A percentile compares a stretch with the other conserved stretches of the same genome.
These are phyloP conservation scores for Leguminivora glycinivorella DNA, from an alignment of 1,140 invertebrate species.

Conservation along the genomic window DNA sequence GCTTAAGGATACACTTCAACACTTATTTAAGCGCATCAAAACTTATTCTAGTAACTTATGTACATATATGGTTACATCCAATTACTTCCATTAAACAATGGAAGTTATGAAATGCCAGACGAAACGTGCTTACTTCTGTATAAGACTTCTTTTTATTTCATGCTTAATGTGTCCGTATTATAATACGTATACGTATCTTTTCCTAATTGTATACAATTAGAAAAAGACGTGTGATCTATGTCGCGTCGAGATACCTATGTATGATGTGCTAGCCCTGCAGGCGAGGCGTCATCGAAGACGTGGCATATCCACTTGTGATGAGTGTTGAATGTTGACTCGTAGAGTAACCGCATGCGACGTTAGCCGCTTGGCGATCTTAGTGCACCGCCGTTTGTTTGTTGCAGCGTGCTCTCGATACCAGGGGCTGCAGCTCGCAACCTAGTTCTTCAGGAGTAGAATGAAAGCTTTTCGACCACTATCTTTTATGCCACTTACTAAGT, in stretches of 20 bases:
- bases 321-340: constrained; percentile 30
- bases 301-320: constrained; percentile 31
- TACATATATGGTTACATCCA: no score
- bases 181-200: no score
- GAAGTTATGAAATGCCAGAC: no score
- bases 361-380: constrained; percentile 62
- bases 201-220: no score
- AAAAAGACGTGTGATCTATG: no score
- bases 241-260: no score
- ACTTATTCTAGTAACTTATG: no score
- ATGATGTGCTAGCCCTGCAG: no score
- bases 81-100: no score
- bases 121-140: background rate
- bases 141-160: background rate
- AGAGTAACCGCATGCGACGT: constrained; percentile 50
- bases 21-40: no score
- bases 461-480: constrained; percentile 41
- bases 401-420: constrained; percentile 68
- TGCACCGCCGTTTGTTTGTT: constrained; percentile 76
- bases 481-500: constrained; percentile 24
- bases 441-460: constrained; percentile 58
- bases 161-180: no score
- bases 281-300: constrained; percentile 29
- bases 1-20: no score
- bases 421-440: constrained; percentile 60